Evolutionary conservation across 1,140 invertebrate genomes (phyloP).

Genomic region (Cydia fagiglandana): DNA sequence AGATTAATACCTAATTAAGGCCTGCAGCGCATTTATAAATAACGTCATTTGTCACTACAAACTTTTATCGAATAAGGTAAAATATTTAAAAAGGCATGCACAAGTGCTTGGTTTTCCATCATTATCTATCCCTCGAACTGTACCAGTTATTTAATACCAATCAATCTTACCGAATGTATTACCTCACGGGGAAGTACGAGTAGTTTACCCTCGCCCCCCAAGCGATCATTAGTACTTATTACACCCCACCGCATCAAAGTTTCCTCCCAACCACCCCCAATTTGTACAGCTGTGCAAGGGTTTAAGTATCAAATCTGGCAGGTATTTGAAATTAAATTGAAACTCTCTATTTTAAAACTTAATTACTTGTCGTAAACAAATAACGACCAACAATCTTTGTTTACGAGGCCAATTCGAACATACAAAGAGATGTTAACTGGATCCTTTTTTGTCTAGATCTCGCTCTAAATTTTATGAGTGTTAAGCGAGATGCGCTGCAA

Average conservation of each 20-base stretch:
- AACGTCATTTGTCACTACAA: not conserved
- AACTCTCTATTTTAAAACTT: constrained; percentile 6
- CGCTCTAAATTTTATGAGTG: not conserved
- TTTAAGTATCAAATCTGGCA: constrained; percentile 26
- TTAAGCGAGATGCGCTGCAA: not conserved
- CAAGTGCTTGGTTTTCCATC: not conserved
- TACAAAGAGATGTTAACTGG: too few species aligned
- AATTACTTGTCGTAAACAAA: constrained; percentile 18
- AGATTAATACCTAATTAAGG: too few species aligned
- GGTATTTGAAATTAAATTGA: constrained; percentile 26
- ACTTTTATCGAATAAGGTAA: not conserved
- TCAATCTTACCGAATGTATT: constrained; percentile 20
- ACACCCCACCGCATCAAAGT: constrained; percentile 28
- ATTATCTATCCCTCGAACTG: constrained; percentile 2
- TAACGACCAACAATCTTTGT: not conserved
- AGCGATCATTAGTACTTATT: constrained; percentile 32
- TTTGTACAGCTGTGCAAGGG: constrained; percentile 4
- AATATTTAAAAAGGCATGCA: not conserved
- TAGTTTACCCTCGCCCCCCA: constrained; percentile 11
- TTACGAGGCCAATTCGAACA: not conserved
- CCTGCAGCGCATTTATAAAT: too few species aligned
- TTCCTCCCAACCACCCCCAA: constrained; percentile 11
- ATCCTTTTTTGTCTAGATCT: too few species aligned
- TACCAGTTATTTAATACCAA: constrained; percentile 15
- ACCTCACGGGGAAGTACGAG: constrained; percentile 4